Percentiles rank a stretch among this genome's conserved stretches.
These are phyloP conservation scores for Mimachlamys varia DNA, from an alignment of 2,888 invertebrate species.

Conservation along the genomic window DNA sequence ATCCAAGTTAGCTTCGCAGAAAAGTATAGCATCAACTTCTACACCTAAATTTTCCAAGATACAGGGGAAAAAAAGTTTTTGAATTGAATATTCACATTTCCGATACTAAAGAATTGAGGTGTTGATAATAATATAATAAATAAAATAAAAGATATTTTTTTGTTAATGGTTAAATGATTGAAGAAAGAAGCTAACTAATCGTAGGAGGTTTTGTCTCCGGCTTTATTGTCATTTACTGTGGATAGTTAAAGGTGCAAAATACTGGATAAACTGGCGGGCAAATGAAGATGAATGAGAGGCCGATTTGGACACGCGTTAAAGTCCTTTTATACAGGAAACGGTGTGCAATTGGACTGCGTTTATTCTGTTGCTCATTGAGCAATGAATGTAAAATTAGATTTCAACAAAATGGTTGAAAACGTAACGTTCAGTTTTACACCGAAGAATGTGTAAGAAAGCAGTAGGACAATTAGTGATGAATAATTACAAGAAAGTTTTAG, in stretches of 20 bases:
- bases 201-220: not conserved
- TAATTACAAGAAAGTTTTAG: not conserved
- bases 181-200: not conserved
- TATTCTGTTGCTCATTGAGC: not conserved
- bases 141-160: too few species aligned
- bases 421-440: not conserved
- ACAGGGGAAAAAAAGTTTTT: too few species aligned
- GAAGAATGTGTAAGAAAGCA: not conserved
- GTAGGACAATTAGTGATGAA: not conserved
- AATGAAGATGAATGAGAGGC: constrained; percentile 18
- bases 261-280: not conserved
- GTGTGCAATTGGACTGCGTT: not conserved
- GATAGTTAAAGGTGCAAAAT: constrained; percentile 29
- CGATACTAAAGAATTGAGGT: too few species aligned
- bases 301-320: constrained; percentile 3
- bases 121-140: too few species aligned
- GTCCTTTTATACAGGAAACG: constrained; percentile 17
- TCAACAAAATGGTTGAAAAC: constrained; percentile 1
- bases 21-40: not conserved
- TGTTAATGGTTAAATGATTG: not conserved
- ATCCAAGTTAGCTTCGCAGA: not conserved
- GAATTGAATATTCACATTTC: too few species aligned
- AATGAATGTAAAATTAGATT: not conserved
- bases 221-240: constrained; percentile 29
- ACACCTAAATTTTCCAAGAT: not conserved